These are phyloP conservation scores for Crotalus tigris DNA, from an alignment of 2,113 vertebrate genomes.

Conservation along the genomic window DNA sequence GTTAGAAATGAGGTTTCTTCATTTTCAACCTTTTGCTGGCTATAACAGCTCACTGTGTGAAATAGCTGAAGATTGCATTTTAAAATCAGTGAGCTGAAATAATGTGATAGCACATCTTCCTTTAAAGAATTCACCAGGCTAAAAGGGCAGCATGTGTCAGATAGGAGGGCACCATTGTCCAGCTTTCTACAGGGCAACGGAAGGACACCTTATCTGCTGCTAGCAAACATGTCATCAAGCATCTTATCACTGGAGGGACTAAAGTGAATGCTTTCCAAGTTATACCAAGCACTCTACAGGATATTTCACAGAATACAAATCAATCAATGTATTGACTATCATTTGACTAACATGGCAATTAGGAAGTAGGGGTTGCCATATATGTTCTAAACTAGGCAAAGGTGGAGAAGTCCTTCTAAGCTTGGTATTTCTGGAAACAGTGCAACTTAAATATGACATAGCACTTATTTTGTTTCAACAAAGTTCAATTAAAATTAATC, in stretches of 20 bases:
- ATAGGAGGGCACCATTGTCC: neutral
- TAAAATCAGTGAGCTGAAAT: neutral
- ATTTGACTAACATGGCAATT: neutral
- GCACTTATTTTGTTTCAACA: neutral
- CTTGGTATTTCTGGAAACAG: neutral
- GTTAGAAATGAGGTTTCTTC: neutral
- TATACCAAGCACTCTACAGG: neutral
- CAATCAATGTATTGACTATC: neutral
- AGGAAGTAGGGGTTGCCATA: neutral
- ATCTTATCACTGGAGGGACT: neutral
- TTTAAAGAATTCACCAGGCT: neutral
- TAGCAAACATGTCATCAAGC: conserved; percentile 19
- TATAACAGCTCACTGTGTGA: neutral
- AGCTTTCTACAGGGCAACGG: conserved; percentile 10
- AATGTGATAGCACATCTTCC: neutral
- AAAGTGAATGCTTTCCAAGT: neutral
- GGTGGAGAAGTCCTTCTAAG: neutral
- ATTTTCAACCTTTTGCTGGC: neutral
- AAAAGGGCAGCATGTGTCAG: conserved; percentile 14
- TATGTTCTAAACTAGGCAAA: neutral
- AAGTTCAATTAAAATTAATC: neutral
- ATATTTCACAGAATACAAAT: neutral
- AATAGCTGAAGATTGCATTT: neutral
- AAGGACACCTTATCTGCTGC: conserved; percentile 18
- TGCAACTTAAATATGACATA: neutral